A percentile compares a stretch with the other conserved stretches of the same genome.
Evolutionary conservation across 2,113 vertebrate genomes (phyloP).

Genomic region (Centrocercus urophasianus): DNA sequence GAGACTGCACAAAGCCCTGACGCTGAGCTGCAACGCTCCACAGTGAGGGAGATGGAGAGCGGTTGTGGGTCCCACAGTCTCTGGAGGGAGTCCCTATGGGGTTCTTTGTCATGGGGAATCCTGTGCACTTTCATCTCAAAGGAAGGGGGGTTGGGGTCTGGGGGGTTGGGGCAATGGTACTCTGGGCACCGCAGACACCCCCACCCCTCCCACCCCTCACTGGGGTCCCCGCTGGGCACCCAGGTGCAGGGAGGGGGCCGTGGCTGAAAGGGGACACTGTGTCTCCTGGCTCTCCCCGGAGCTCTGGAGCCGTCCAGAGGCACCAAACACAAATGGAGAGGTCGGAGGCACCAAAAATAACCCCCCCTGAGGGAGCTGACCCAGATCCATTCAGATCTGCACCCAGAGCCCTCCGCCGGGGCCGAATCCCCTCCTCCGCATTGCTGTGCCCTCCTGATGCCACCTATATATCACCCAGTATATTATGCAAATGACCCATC

Average conservation of each 20-base stretch:
- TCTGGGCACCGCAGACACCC: not conserved
- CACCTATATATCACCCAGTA: not conserved
- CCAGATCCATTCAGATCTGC: slow-evolving; percentile 28
- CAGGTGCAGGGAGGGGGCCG: fast-evolving
- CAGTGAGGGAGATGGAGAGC: not conserved
- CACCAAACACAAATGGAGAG: not conserved
- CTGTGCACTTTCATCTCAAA: not conserved
- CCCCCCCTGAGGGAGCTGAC: slow-evolving; percentile 40
- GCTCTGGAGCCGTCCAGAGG: not conserved
- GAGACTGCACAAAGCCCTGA: not conserved
- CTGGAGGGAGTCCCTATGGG: not conserved
- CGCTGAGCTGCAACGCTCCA: not conserved
- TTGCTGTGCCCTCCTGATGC: not conserved
- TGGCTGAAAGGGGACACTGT: not conserved
- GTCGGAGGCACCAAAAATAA: slow-evolving; percentile 42
- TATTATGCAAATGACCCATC: slow-evolving; percentile 29
- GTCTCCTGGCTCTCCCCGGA: not conserved
- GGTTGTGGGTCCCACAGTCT: not conserved
- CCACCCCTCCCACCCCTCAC: fast-evolving
- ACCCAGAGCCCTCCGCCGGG: not conserved
- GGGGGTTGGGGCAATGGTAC: not conserved
- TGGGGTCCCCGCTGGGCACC: fast-evolving
- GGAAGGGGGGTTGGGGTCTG: not conserved
- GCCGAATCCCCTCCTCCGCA: not conserved
- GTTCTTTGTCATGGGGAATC: not conserved